Percentiles rank a stretch among this genome's conserved stretches.
phyloP scores from a whole-genome alignment of 1,140 invertebrate species.

The Vanessa tameamea region DNA sequence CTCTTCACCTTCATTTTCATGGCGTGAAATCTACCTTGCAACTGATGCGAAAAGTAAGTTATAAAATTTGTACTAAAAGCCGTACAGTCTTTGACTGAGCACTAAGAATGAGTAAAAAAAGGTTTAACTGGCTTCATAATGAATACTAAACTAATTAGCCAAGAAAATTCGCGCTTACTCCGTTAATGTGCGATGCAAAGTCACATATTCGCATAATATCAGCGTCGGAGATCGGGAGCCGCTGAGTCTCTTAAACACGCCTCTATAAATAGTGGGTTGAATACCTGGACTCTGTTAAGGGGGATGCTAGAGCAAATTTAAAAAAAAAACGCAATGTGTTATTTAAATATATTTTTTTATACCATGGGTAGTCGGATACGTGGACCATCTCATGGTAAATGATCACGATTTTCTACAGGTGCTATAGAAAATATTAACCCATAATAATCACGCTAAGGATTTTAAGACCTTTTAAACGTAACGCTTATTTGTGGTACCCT shows the following conservation, averaged over 20 bases:
- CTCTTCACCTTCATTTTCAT: no score
- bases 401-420: no score
- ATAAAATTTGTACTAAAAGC: no score
- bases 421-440: no score
- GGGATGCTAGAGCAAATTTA: neutral
- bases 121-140: neutral
- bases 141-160: slow-evolving; percentile 32
- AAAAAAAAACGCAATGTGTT: neutral
- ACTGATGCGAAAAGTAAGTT: no score
- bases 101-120: neutral
- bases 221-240: slow-evolving; percentile 50
- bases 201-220: slow-evolving; percentile 61
- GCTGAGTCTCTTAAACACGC: slow-evolving; percentile 64
- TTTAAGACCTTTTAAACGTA: no score
- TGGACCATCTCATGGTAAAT: no score
- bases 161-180: slow-evolving; percentile 29
- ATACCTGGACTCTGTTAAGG: slow-evolving; percentile 61
- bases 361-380: no score
- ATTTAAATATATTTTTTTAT: neutral
- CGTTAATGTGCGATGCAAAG: slow-evolving; percentile 39
- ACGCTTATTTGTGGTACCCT: no score
- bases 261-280: slow-evolving; percentile 65
- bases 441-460: no score
- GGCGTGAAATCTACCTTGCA: no score
- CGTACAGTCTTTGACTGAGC: no score